phyloP scores from a whole-genome alignment of 2,888 invertebrate genomes.

The Polia nebulosa region DNA sequence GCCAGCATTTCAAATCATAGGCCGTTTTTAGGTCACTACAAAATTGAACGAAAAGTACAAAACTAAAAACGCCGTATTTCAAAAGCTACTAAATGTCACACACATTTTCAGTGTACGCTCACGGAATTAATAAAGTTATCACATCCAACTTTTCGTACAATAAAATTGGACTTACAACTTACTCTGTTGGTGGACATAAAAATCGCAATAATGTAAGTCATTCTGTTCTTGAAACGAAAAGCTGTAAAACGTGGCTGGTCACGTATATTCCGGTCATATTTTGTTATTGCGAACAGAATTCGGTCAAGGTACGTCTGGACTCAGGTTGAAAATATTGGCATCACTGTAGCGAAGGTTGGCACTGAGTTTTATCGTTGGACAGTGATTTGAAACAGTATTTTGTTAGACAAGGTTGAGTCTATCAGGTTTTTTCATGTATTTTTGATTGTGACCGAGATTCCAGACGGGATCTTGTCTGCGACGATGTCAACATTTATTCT shows the following conservation, averaged over 20 bases:
- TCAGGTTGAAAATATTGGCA: slow-evolving; percentile 59
- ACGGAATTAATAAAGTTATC: slow-evolving; percentile 57
- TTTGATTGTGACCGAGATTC: slow-evolving; percentile 21
- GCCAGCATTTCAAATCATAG: neutral
- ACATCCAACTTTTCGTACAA: slow-evolving; percentile 39
- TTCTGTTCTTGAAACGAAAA: slow-evolving; percentile 58
- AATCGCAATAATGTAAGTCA: slow-evolving; percentile 54
- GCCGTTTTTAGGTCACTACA: slow-evolving; percentile 22
- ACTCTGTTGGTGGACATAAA: slow-evolving; percentile 46
- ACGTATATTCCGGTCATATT: slow-evolving; percentile 74
- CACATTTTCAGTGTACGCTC: slow-evolving; percentile 39
- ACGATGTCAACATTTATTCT: neutral
- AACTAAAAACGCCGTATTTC: slow-evolving; percentile 42
- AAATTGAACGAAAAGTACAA: neutral
- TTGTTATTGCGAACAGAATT: slow-evolving; percentile 65
- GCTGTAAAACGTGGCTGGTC: slow-evolving; percentile 65
- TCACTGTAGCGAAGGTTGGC: slow-evolving; percentile 50
- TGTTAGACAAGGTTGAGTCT: slow-evolving; percentile 5
- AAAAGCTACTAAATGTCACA: slow-evolving; percentile 54
- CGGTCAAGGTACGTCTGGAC: slow-evolving; percentile 73
- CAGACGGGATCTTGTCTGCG: neutral
- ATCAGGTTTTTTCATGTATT: slow-evolving; percentile 20
- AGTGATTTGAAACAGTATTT: slow-evolving; percentile 35
- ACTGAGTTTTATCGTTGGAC: slow-evolving; percentile 42
- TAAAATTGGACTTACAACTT: slow-evolving; percentile 53